Evolutionary conservation across 2,888 invertebrate genomes (phyloP), one percentile per base, ranked within the genome.

Genomic region (Cerceris ruficornis): DNA sequence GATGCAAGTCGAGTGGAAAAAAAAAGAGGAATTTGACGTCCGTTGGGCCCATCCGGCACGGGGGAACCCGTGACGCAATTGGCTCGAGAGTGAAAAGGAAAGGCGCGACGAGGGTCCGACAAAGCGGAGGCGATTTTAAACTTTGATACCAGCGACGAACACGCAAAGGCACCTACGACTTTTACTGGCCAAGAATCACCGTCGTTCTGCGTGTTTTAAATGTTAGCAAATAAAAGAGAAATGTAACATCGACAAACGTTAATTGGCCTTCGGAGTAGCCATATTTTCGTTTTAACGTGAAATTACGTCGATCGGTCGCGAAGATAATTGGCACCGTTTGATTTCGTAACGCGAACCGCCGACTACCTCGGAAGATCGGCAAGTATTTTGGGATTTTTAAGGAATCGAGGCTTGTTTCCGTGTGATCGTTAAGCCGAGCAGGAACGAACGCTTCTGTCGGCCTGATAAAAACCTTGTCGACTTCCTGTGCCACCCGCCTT

Each of bases 401-500:
- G 61, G 42, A 58, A 67, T 66, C 43, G 58, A 41, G 55, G 43
- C 13, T 42, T 62, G 59, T 55, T 71, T 50, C 54, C 76, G 65
- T 84, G 75, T 74, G 68, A 72, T 70, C 77, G 77, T 80, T 74
- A 78, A 77, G 28, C 49, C 67, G 72, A 58, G 76, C 65, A 80
- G 73, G 76, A 75, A 83, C 66, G 82, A 82, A 69, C 71, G 70
- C 66, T 71, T 82, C 78, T 61, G 80, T 80, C 77, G 77, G 69
- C 46, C 87, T 86, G 90, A 90, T 90, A 90, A 91, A 90, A 91
- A 91, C 91, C 91, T 91, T 91, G 91, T 90, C 89, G 89, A 91
- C 91, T 91, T 91, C 91, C 91, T 90, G 91, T 89, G 89, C 88
- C 89, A 89, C 89, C 90, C 88, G 91, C 86, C 88, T 89, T 87